A percentile compares a stretch with the other conserved stretches of the same genome.
phyloP scores from a whole-genome alignment of 64 coral and sea anemone genomes.

The Astreopora myriophthalma region DNA sequence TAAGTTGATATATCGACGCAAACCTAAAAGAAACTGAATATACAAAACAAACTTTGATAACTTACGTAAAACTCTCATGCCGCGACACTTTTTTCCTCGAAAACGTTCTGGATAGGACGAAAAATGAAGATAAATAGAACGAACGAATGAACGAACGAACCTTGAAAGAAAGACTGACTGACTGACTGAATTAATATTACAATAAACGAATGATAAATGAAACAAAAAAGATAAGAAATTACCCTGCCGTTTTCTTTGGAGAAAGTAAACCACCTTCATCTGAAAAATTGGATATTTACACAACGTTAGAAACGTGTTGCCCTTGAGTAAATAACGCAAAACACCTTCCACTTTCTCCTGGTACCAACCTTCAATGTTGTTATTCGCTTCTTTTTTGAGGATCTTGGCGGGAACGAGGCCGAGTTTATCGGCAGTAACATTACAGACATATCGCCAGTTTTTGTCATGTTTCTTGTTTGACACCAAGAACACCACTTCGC shows the following conservation, averaged over 20 bases:
- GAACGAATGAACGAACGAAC: background rate
- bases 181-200: background rate
- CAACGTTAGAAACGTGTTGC: background rate
- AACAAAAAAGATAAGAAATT: background rate
- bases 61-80: slow-evolving; percentile 75
- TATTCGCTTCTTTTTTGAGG: slow-evolving; percentile 84
- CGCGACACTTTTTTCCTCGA: slow-evolving; percentile 58
- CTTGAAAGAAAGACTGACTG: no score
- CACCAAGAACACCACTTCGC: slow-evolving; percentile 89
- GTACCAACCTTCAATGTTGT: slow-evolving; percentile 65
- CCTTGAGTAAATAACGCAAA: no score
- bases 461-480: slow-evolving; percentile 99
- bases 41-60: background rate
- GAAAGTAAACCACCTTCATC: slow-evolving; percentile 12
- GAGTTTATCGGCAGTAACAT: slow-evolving; percentile 80
- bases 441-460: slow-evolving; percentile 97
- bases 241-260: slow-evolving; percentile 41
- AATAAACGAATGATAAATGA: background rate
- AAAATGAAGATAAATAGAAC: slow-evolving; percentile 33
- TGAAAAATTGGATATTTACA: background rate
- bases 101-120: slow-evolving; percentile 63
- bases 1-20: background rate
- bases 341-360: background rate
- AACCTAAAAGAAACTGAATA: background rate
- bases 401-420: slow-evolving; percentile 95